Conservation (phyloP, 2,113 vertebrate species). For the Nothobranchius furzeri region DNA sequence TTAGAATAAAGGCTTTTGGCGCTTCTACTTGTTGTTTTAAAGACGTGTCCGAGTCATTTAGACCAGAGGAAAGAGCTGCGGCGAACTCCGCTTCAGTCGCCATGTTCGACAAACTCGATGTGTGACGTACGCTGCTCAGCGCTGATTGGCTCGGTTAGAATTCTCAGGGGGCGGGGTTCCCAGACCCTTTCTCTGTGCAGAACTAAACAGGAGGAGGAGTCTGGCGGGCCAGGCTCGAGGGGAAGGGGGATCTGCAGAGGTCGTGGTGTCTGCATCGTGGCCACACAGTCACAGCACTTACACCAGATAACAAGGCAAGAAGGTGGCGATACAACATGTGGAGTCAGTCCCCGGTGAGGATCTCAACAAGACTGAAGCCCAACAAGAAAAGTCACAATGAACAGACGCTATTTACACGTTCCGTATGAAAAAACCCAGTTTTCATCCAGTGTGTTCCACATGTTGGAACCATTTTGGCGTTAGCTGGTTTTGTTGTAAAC, state of each 20-base stretch:
- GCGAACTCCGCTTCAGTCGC: no score
- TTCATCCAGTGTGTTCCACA: slow-evolving; percentile 60
- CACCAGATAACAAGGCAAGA: slow-evolving; percentile 73
- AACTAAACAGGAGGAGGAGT: no score
- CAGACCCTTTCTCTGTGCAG: no score
- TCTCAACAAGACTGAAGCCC: slow-evolving; percentile 54
- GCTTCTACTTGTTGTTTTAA: no score
- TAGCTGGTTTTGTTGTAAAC: slow-evolving; percentile 77
- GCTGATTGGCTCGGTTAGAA: no score
- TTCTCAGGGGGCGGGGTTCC: no score
- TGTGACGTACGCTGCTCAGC: no score
- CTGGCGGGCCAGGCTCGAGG: no score
- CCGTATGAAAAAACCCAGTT: slow-evolving; percentile 40
- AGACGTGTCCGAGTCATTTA: no score
- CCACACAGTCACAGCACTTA: slow-evolving; percentile 63
- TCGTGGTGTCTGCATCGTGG: slow-evolving; percentile 50
- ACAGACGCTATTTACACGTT: slow-evolving; percentile 51
- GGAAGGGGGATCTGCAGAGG: slow-evolving; percentile 36
- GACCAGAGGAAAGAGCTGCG: no score
- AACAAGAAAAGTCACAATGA: slow-evolving; percentile 18
- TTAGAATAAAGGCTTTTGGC: no score
- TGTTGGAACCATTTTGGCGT: slow-evolving; percentile 70
- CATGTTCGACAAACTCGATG: no score
- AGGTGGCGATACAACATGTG: slow-evolving; percentile 61
- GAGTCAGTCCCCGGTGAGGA: slow-evolving; percentile 34